phyloP scores from a whole-genome alignment of 2,797 vertebrate species.

The Urocyon cinereoargenteus region DNA sequence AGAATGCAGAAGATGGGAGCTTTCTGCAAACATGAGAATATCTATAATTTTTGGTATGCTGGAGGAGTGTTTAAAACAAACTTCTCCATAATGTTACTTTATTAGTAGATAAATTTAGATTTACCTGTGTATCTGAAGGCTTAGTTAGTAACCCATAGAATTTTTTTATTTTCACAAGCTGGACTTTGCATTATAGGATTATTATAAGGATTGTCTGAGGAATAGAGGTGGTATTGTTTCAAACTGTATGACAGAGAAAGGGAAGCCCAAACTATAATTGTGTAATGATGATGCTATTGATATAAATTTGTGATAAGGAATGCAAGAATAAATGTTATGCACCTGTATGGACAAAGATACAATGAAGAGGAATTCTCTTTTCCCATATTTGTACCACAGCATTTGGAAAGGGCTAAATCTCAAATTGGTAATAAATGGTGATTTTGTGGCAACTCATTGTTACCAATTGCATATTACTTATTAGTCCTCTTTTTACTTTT shows the following conservation, averaged over 20 bases:
- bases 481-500: constrained; percentile 28
- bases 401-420: constrained; percentile 24
- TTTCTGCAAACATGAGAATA: constrained; percentile 42
- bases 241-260: background rate
- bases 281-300: background rate
- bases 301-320: constrained; percentile 30
- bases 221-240: constrained; percentile 40
- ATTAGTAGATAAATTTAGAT: constrained; percentile 38
- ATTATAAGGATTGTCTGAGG: background rate
- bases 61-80: constrained; percentile 42
- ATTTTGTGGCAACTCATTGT: constrained; percentile 69
- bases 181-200: constrained; percentile 3
- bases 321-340: background rate
- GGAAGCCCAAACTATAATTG: background rate
- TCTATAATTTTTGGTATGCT: constrained; percentile 49
- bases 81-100: background rate
- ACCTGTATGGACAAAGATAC: background rate
- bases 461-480: background rate
- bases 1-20: constrained; percentile 74
- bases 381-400: background rate
- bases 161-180: constrained; percentile 57
- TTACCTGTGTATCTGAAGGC: background rate
- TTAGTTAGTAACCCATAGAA: constrained; percentile 1
- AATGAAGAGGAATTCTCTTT: background rate
- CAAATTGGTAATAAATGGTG: background rate